A percentile compares a stretch with the other conserved stretches of the same genome.
Evolutionary conservation across 2,888 invertebrate species (phyloP).

Genomic region (Tiliacea aurago): DNA sequence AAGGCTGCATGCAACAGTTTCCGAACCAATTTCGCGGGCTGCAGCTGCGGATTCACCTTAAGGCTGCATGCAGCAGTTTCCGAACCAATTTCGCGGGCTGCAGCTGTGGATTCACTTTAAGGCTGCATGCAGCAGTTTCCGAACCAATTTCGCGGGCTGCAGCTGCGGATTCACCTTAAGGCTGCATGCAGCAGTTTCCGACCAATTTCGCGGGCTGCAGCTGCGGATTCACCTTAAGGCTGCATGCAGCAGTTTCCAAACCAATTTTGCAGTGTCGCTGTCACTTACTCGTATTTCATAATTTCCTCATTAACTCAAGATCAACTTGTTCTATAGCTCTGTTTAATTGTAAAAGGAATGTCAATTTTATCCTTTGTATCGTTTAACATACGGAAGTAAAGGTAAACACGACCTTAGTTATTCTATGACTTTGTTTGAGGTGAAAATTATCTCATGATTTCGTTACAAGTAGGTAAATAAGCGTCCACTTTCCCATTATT

Average conservation of each 20-base stretch:
- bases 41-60: too few relatives aligned
- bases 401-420: slow-evolving; percentile 19
- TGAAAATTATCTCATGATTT: slow-evolving; percentile 43
- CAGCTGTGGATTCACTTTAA: too few relatives aligned
- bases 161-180: too few relatives aligned
- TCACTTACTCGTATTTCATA: background rate
- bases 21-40: too few relatives aligned
- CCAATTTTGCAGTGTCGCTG: background rate
- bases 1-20: too few relatives aligned
- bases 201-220: too few relatives aligned
- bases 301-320: background rate
- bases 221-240: too few relatives aligned
- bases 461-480: slow-evolving; percentile 29
- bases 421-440: slow-evolving; percentile 24
- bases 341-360: slow-evolving; percentile 7
- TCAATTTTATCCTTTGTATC: background rate
- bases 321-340: background rate
- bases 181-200: too few relatives aligned
- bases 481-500: slow-evolving; percentile 16
- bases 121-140: too few relatives aligned
- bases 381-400: slow-evolving; percentile 2
- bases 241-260: too few relatives aligned
- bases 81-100: slow-evolving; percentile 5
- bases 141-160: too few relatives aligned
- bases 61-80: background rate